Percentiles rank a stretch among this genome's conserved stretches.
Conservation (phyloP, 23 tunicate species). For the Botrylloides violaceus region DNA sequence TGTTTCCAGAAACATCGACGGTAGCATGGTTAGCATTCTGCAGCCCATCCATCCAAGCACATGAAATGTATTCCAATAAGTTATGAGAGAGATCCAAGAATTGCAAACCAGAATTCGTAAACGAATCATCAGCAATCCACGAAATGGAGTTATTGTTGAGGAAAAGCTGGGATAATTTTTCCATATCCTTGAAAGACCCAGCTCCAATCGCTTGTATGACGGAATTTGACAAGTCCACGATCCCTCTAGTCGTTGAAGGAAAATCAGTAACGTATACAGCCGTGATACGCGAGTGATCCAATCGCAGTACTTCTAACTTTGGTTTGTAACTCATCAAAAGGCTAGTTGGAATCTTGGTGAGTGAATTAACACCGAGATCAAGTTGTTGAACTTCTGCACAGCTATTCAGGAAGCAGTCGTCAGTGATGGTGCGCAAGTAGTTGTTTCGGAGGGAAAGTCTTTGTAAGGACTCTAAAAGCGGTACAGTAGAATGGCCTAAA, state of each 20-base stretch:
- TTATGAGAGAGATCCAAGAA: constrained; percentile 9
- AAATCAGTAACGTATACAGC: not conserved
- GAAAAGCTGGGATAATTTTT: not conserved
- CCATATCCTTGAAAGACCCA: not conserved
- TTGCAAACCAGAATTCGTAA: not conserved
- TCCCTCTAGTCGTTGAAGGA: not conserved
- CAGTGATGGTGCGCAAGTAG: not conserved
- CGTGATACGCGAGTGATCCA: not conserved
- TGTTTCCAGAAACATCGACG: too few species aligned
- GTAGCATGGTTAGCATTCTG: too few species aligned
- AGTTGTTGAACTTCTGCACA: not conserved
- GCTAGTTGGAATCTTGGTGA: not conserved
- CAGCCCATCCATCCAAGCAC: not conserved
- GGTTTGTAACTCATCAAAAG: constrained; percentile 8
- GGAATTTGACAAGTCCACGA: not conserved
- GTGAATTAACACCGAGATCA: not conserved
- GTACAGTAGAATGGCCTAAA: not conserved
- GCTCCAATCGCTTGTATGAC: not conserved
- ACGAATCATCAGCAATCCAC: constrained; percentile 4
- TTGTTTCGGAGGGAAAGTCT: not conserved
- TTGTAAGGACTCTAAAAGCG: constrained; percentile 1
- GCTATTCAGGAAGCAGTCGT: constrained; percentile 1
- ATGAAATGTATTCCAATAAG: constrained; percentile 3
- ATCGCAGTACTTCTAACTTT: not conserved
- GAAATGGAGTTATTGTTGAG: not conserved